phyloP scores from a whole-genome alignment of 2,113 vertebrate species.

The Dasypus novemcinctus region DNA sequence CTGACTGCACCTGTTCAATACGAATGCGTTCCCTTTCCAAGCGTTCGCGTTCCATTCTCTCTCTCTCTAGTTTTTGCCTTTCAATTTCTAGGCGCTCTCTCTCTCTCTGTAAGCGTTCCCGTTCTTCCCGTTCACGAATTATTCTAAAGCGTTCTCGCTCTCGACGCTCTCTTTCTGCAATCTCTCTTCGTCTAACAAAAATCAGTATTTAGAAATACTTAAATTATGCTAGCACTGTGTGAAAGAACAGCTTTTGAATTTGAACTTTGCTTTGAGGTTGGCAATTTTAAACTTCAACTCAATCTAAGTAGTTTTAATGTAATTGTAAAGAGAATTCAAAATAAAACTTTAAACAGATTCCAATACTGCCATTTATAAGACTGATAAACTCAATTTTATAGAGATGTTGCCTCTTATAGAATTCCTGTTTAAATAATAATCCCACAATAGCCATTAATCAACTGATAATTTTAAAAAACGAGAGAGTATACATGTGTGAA shows the following conservation, averaged over 20 bases:
- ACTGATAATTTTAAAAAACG: constrained; percentile 39
- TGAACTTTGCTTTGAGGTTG: constrained; percentile 63
- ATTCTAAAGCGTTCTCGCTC: constrained; percentile 93
- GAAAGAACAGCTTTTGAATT: constrained; percentile 72
- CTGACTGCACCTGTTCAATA: constrained; percentile 93
- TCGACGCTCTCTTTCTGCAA: constrained; percentile 91
- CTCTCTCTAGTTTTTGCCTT: constrained; percentile 95
- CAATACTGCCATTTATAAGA: constrained; percentile 56
- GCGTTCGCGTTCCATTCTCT: constrained; percentile 96
- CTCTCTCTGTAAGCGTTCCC: constrained; percentile 94
- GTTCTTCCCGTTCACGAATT: constrained; percentile 94
- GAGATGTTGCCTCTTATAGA: constrained; percentile 48
- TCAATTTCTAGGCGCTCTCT: constrained; percentile 96
- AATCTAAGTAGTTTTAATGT: constrained; percentile 69
- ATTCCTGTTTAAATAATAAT: constrained; percentile 64
- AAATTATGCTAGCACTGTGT: constrained; percentile 76
- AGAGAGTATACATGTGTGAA: constrained; percentile 4
- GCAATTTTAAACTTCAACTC: constrained; percentile 70
- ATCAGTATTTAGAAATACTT: constrained; percentile 75
- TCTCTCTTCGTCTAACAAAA: constrained; percentile 90
- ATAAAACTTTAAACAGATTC: constrained; percentile 68
- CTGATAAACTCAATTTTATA: constrained; percentile 60
- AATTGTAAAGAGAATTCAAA: constrained; percentile 69
- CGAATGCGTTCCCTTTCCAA: constrained; percentile 96
- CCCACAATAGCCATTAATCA: constrained; percentile 44